Evolutionary conservation across 2,888 invertebrate genomes (phyloP), one percentile per base, ranked within the genome.

Genomic region (Torymus auratus): DNA sequence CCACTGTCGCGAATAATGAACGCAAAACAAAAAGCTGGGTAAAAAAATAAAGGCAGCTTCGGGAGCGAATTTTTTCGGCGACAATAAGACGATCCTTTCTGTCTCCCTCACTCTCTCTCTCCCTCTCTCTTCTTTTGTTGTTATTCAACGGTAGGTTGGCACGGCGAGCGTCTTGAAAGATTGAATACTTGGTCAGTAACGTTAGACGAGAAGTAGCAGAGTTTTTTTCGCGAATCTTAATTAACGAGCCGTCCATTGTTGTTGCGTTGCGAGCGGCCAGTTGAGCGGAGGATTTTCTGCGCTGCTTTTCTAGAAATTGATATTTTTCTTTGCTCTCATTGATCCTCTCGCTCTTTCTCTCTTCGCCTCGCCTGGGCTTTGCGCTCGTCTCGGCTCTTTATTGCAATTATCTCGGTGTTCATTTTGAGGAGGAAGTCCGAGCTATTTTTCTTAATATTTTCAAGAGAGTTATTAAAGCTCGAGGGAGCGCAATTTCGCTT

Each of bases 101-200:
- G 17, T 67, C 68, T n/a, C 70, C 7, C 41, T 41, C 41, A 7
- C 7, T 41, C 41, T 41, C 41, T 7, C 41, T 41, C 41, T 41
- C 41, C 7, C 28, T 73, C 41, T 67, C 76, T n/a, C 70, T 73
- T 23, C 78, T 78, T 81, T 81, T 81, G 81, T 78, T 75, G 53
- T 20, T 52, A 76, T 72, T 76, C 71, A 76, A 61, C 58, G 67
- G 17, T 12, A n/a, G 68, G 41, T 15, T 28, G 62, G 55, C 52
- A 17, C 4, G 15, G 62, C 13, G 67, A 68, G 60, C 69, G 61
- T 65, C 70, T 81, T 67, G 74, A 74, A 78, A 78, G 78, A 75
- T 78, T 81, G 78, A 81, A 78, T 70, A 78, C 74, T 81, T 78
- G 77, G 78, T 78, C 70, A 78, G 74, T 62, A 61, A 61, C 65